Base-by-base conservation (phyloP, 1,140 invertebrate species). In the Charaxes varanes region DNA sequence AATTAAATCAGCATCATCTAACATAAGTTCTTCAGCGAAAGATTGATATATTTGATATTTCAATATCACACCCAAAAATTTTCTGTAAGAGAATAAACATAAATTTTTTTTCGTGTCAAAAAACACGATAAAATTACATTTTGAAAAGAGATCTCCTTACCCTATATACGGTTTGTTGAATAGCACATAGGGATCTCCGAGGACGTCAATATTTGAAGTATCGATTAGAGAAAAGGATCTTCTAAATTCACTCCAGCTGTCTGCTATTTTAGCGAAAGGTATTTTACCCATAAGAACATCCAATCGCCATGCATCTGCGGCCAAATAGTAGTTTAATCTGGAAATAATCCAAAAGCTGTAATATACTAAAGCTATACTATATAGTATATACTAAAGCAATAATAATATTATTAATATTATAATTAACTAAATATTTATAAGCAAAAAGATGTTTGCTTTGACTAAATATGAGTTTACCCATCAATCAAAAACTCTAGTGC, bases 261-360 rank as follows among this genome's bases (percentile, higher is more conserved):
- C 85, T 64, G 83, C 83, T 80, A 62, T 27, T 69, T 64, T 37
- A 24, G 51, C 1, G 53, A 41, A 57, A 62, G 74, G 50, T 61
- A 78, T 50, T 37, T 65, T 68, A 24, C 83, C 78, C 61, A 79
- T 73, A n/a, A 88, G 59, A 19, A 85, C 65, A 41, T 88, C 73
- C 10, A 89, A 57, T 58, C 88, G 83, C 88, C 88, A 89, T 49
- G 79, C 74, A 45, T 90, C 88, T 1, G 78, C 87, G 5, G 85
- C 72, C n/a, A 86, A 59, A 48, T 89, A 89, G 57, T 87, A 89
- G 22, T 88, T 82, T 51, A 89, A 66, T 41, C 86, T 84, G 36
- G 41, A 81, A 62, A 2, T 11, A 31, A 40, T 26, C 17, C 31
- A 13, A 38, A 26, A 27, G 23, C 27, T 45, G 28, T 10, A 14